Conservation (phyloP, 2,888 invertebrate species). For the Napeogenes sylphis region DNA sequence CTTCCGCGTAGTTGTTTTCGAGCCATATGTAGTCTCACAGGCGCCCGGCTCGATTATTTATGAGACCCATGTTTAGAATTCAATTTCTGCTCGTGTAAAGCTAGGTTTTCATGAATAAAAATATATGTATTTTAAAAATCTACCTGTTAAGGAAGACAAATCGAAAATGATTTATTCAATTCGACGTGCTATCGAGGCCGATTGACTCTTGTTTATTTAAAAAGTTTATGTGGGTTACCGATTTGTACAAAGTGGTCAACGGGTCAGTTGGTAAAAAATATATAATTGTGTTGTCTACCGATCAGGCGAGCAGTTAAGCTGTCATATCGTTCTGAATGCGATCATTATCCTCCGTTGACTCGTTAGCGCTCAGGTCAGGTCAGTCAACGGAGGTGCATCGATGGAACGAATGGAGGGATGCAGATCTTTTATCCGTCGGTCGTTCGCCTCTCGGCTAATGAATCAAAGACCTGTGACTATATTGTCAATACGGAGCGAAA, state of each 20-base stretch:
- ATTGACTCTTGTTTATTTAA: conserved; percentile 53
- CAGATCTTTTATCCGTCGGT: conserved; percentile 67
- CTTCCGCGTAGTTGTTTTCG: conserved; percentile 41
- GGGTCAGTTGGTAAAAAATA: conserved; percentile 45
- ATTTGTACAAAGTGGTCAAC: conserved; percentile 47
- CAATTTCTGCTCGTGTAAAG: conserved; percentile 72
- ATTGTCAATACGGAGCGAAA: conserved; percentile 70
- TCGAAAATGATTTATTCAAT: conserved; percentile 66
- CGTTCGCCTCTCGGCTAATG: conserved; percentile 71
- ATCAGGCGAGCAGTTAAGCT: conserved; percentile 42
- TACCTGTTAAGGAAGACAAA: conserved; percentile 70
- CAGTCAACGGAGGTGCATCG: conserved; percentile 56
- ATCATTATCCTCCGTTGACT: conserved; percentile 67
- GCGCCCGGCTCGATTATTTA: conserved; percentile 59
- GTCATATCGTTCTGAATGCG: conserved; percentile 62
- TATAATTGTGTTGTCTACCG: conserved; percentile 40
- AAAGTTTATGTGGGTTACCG: conserved; percentile 56
- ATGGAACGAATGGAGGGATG: conserved; percentile 64
- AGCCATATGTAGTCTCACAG: conserved; percentile 35
- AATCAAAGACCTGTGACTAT: conserved; percentile 67
- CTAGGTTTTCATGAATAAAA: conserved; percentile 71
- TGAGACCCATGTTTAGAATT: conserved; percentile 66
- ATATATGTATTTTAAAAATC: conserved; percentile 67
- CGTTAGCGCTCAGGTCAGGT: conserved; percentile 59
- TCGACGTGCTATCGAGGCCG: conserved; percentile 58